Conservation (phyloP, 1,140 invertebrate genomes). For the Zaprionus nigranus region DNA sequence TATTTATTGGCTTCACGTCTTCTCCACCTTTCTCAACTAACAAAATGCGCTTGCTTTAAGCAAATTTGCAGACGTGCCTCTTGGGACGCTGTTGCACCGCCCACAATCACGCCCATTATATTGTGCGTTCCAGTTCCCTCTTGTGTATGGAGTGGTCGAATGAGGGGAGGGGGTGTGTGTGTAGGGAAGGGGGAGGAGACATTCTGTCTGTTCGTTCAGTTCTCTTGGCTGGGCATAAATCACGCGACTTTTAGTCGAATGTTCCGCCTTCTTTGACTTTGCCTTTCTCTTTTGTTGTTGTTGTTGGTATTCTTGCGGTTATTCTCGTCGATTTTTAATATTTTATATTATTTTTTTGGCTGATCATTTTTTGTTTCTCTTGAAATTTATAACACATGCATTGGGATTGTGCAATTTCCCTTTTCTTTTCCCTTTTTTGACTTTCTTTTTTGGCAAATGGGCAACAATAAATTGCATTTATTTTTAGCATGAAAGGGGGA, state of each 20-base stretch:
- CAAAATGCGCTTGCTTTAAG: conserved; percentile 5
- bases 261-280: conserved; percentile 51
- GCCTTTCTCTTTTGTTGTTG: conserved; percentile 45
- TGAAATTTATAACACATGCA: conserved; percentile 54
- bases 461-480: conserved; percentile 51
- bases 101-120: conserved; percentile 25
- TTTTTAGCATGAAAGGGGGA: conserved; percentile 15
- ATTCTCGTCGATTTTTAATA: conserved; percentile 40
- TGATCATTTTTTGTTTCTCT: conserved; percentile 22
- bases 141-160: not conserved
- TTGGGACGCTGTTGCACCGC: conserved; percentile 1
- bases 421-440: conserved; percentile 16
- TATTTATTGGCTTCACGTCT: conserved; percentile 27
- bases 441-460: conserved; percentile 43
- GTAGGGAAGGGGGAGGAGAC: not conserved
- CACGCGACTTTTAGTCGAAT: conserved; percentile 47
- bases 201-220: conserved; percentile 22
- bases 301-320: conserved; percentile 17
- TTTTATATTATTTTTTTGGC: conserved; percentile 27
- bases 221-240: conserved; percentile 40
- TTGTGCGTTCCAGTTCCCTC: conserved; percentile 19
- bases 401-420: conserved; percentile 59
- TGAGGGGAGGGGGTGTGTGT: not conserved
- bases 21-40: conserved; percentile 17
- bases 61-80: conserved; percentile 40